phyloP scores from a whole-genome alignment of 1,140 invertebrate species.

The Caerostris extrusa region DNA sequence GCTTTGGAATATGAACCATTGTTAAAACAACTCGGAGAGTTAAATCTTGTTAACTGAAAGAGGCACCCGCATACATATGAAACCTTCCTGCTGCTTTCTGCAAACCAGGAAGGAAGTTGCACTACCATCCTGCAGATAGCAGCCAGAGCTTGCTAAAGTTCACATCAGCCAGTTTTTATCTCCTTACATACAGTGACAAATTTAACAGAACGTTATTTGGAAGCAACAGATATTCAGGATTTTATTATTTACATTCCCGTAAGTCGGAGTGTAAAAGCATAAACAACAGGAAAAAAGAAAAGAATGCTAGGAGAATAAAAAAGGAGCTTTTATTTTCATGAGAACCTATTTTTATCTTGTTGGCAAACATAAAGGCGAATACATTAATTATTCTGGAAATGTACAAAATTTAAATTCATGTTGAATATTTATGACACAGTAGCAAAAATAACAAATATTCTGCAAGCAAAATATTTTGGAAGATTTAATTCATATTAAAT shows the following conservation, averaged over 20 bases:
- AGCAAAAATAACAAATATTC: neutral
- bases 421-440: neutral
- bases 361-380: neutral
- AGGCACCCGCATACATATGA: neutral
- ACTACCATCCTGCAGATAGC: constrained; percentile 21
- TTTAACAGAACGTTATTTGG: neutral
- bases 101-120: constrained; percentile 24
- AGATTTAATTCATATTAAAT: too few species aligned
- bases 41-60: neutral
- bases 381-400: neutral
- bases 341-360: neutral
- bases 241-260: constrained; percentile 13
- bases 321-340: neutral
- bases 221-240: neutral
- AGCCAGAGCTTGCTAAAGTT: neutral
- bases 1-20: constrained; percentile 30
- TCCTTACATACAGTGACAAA: constrained; percentile 2
- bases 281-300: neutral
- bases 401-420: neutral
- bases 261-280: neutral
- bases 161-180: constrained; percentile 12
- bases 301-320: neutral
- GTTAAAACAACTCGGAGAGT: neutral
- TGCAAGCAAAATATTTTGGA: too few species aligned
- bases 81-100: neutral